phyloP scores from a whole-genome alignment of 1,140 invertebrate genomes.

The Potamilus streckersoni region DNA sequence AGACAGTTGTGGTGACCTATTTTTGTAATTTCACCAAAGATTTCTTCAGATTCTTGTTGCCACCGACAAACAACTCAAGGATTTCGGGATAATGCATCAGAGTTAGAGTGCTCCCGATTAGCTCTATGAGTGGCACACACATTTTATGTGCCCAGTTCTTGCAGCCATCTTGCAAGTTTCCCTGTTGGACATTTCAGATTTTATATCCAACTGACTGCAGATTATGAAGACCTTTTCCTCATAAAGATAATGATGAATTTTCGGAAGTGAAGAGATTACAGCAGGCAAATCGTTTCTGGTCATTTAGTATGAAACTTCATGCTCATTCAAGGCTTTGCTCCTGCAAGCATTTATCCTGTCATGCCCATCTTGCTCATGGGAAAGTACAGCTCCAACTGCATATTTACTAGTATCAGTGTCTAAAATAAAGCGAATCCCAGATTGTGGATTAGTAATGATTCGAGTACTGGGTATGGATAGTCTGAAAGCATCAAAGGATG shows the following conservation, averaged over 20 bases:
- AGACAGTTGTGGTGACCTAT: too few relatives aligned
- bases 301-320: too few relatives aligned
- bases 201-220: slow-evolving; percentile 43
- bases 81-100: slow-evolving; percentile 40
- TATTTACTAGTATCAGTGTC: too few relatives aligned
- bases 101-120: slow-evolving; percentile 46
- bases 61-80: slow-evolving; percentile 29
- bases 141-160: slow-evolving; percentile 46
- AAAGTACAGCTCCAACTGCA: neutral
- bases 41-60: neutral
- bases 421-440: too few relatives aligned
- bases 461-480: too few relatives aligned
- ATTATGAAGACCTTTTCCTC: slow-evolving; percentile 36
- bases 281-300: too few relatives aligned
- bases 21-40: too few relatives aligned
- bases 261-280: neutral
- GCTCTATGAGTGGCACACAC: slow-evolving; percentile 41
- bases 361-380: slow-evolving; percentile 10
- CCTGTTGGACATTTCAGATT: slow-evolving; percentile 40
- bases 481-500: too few relatives aligned
- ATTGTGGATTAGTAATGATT: too few relatives aligned
- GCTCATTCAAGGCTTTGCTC: slow-evolving; percentile 3
- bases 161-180: slow-evolving; percentile 47
- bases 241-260: slow-evolving; percentile 37
- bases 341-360: slow-evolving; percentile 18